These are phyloP conservation scores for Agriopis aurantiaria DNA, from an alignment of 2,888 invertebrate genomes.

Conservation along the genomic window DNA sequence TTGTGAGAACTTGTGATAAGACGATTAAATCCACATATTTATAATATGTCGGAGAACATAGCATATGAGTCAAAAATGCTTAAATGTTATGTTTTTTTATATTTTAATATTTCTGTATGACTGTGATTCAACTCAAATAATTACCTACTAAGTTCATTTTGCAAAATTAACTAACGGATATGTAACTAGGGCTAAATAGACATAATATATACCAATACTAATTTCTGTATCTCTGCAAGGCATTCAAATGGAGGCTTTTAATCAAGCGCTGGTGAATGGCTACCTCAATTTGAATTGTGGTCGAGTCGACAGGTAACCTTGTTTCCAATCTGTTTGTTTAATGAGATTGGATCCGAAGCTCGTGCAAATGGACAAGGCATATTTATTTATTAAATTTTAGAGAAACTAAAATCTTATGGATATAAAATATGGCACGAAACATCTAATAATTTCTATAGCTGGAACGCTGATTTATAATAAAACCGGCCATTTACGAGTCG, in stretches of 20 bases:
- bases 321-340: slow-evolving; percentile 22
- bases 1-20: too few species aligned
- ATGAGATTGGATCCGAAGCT: slow-evolving; percentile 17
- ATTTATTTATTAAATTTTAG: background rate
- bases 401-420: too few species aligned
- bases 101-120: background rate
- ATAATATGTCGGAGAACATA: too few species aligned
- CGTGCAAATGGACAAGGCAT: slow-evolving; percentile 3
- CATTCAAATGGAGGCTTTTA: slow-evolving; percentile 23
- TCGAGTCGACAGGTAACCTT: slow-evolving; percentile 22
- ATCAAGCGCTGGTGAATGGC: slow-evolving; percentile 27
- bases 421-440: too few species aligned
- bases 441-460: too few species aligned
- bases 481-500: too few species aligned
- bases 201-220: slow-evolving; percentile 4
- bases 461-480: too few species aligned
- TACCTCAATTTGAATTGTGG: slow-evolving; percentile 26
- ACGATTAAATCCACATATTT: too few species aligned
- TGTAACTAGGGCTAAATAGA: background rate
- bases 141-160: too few species aligned
- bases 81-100: too few species aligned
- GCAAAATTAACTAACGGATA: background rate
- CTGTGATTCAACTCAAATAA: too few species aligned
- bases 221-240: slow-evolving; percentile 11
- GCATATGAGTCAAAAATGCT: too few species aligned